These are phyloP conservation scores for Alcis repandata DNA, from an alignment of 2,888 invertebrate genomes.

Conservation along the genomic window DNA sequence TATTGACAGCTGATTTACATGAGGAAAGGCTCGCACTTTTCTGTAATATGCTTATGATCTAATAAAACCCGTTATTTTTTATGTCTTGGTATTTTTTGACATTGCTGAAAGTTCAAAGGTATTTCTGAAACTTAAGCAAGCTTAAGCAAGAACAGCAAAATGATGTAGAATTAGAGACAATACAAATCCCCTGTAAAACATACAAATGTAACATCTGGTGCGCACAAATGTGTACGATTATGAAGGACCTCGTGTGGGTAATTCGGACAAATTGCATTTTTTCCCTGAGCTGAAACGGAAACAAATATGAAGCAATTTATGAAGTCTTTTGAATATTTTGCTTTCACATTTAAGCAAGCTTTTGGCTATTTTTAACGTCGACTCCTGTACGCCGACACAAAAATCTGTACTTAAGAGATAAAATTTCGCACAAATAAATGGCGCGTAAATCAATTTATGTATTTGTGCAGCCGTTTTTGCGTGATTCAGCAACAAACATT, in stretches of 20 bases:
- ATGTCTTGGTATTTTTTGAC: neutral
- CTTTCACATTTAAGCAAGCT: constrained; percentile 9
- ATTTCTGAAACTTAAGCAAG: neutral
- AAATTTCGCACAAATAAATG: neutral
- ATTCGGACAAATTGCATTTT: constrained; percentile 52
- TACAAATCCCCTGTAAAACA: constrained; percentile 45
- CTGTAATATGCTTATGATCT: neutral
- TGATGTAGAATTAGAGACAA: constrained; percentile 30
- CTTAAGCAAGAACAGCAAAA: constrained; percentile 13
- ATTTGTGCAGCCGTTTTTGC: no score
- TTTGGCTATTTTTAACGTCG: constrained; percentile 8
- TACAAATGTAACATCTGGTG: constrained; percentile 44
- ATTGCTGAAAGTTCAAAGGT: neutral
- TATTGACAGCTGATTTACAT: constrained; percentile 43
- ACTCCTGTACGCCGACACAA: neutral
- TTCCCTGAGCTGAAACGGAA: constrained; percentile 40
- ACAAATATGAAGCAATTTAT: constrained; percentile 37
- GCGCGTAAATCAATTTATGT: neutral
- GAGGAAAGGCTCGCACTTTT: constrained; percentile 5
- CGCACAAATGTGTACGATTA: constrained; percentile 44
- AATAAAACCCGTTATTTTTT: neutral
- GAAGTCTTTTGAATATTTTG: constrained; percentile 22
- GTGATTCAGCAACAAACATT: no score
- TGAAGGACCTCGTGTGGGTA: constrained; percentile 41
- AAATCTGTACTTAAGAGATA: neutral